phyloP scores from a whole-genome alignment of 2,113 vertebrate genomes.

The Noturus placidus region DNA sequence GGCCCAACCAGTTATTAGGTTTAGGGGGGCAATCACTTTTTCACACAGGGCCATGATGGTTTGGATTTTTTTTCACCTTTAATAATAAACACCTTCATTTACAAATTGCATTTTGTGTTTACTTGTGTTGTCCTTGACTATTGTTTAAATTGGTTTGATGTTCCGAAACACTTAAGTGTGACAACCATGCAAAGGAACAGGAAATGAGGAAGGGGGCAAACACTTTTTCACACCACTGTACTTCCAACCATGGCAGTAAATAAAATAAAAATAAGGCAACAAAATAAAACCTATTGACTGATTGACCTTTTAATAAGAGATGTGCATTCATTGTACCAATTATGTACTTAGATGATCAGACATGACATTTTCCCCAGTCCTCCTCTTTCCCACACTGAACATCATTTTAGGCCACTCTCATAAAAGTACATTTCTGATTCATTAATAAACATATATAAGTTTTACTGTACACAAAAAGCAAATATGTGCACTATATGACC shows the following conservation, averaged over 20 bases:
- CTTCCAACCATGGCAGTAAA: not conserved
- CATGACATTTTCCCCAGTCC: not conserved
- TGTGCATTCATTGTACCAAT: not conserved
- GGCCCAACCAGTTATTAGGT: no score
- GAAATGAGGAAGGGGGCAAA: no score
- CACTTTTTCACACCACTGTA: no score
- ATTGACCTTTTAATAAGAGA: not conserved
- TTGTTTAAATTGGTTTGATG: no score
- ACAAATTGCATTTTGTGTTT: no score
- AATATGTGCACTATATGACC: not conserved
- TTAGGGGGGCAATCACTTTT: no score
- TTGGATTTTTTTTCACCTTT: no score
- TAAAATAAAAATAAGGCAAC: not conserved
- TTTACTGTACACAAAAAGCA: not conserved
- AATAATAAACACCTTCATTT: no score
- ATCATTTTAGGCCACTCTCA: not conserved
- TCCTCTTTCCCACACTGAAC: not conserved
- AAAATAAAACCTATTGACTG: not conserved
- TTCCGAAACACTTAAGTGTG: no score
- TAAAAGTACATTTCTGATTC: not conserved
- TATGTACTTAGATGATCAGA: not conserved
- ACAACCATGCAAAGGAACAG: no score
- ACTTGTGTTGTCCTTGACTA: no score
- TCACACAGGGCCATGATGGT: no score
- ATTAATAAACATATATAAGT: not conserved